These are phyloP conservation scores for Balearica regulorum DNA, from an alignment of 2,797 vertebrate species.

Conservation along the genomic window DNA sequence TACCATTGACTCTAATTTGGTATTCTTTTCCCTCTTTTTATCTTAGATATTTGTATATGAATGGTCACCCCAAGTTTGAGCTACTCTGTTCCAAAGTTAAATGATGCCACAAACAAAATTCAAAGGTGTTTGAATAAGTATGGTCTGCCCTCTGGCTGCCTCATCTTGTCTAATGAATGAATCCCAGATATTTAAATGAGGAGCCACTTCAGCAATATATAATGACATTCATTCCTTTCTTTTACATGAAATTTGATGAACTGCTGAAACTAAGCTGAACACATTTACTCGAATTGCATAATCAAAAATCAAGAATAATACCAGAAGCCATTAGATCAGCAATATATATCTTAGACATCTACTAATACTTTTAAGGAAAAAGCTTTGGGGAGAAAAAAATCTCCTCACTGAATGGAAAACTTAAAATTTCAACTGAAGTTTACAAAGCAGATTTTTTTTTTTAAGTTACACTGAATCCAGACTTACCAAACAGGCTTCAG, in stretches of 20 bases:
- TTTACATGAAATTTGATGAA: background rate
- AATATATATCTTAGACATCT: background rate
- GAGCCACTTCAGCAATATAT: background rate
- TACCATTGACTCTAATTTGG: background rate
- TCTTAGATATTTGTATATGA: background rate
- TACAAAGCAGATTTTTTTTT: background rate
- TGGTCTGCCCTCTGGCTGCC: background rate
- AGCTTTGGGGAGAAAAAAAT: background rate
- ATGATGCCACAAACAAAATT: background rate
- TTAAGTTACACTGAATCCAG: background rate
- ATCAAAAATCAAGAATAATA: background rate
- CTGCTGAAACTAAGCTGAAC: background rate
- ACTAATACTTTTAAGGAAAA: background rate
- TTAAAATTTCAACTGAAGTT: background rate
- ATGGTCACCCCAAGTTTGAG: background rate
- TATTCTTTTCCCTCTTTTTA: background rate
- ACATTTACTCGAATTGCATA: background rate
- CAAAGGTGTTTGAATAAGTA: background rate
- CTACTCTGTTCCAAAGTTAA: background rate
- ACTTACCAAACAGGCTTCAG: background rate
- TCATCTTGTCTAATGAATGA: background rate
- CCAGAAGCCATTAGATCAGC: background rate
- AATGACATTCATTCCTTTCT: background rate
- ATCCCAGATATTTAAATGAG: background rate
- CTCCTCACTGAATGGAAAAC: background rate